Evolutionary conservation across 2,888 invertebrate genomes (phyloP), one percentile per base, ranked within the genome.

Genomic region (Cremastinae sp.): DNA sequence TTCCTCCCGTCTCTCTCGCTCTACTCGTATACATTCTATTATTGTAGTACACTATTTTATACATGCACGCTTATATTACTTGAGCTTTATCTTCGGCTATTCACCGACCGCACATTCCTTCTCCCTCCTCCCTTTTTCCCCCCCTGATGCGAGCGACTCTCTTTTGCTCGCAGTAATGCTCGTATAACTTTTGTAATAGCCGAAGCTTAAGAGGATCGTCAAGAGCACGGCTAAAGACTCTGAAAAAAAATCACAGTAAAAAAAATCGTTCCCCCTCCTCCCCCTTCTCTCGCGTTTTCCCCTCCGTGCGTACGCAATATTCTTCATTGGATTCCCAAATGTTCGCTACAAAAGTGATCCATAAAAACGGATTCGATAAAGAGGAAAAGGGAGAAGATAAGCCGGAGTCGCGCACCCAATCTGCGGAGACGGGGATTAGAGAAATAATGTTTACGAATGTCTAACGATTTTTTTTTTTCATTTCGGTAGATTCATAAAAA

Each of bases 161-260:
- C 55, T 8, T 55, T 43, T 51, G 20, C 58, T 43, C 41, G 35
- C 64, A 43, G 61, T 53, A 28, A 58, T 65, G 28, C 70, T 76
- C 75, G 72, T 72, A 76, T 72, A 76, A 72, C 58, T 72, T 41
- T 41, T 68, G 62, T 69, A 64, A 68, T 68, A 51, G 58, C 51
- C 68, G 8, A 47, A 62, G 49, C 56, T 66, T 66, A 61, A 55
- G 39, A 71, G 53, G 47, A 20, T 59, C 65, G 28, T 71, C 51
- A 66, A 66, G 16, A 43, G 35, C 16, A 10, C 20, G 45, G 45
- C 47, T 10, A 37, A n/a, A 47, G n/a, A 14, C 7, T 28, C 18
- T n/a, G 4, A 5, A 47, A 61, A 20, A 51, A 22, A 51, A 1
- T 16, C 10, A 28, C 12, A 41, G 2, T n/a, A n/a, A 41, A 41